Evolutionary conservation across 2,888 invertebrate species (phyloP), one percentile per base, ranked within the genome.

Genomic region (Campoplex capitator): DNA sequence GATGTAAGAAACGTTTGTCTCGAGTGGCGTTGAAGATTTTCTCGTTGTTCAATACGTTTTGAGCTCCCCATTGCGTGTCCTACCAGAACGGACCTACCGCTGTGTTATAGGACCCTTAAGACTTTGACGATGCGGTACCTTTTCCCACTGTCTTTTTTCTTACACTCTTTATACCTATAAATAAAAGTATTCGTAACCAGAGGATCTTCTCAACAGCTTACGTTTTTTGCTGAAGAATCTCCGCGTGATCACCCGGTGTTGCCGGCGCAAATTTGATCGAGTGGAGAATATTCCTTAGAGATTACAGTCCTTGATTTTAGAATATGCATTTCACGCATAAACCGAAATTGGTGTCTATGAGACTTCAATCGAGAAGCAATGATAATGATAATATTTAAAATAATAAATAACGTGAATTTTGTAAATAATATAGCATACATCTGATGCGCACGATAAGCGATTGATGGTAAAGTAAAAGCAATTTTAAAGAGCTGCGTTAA

Each of bases 1-100:
- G 88, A 88, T 88, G 88, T 84, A 73, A 88, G 78, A 88, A 89
- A 82, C 88, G 77, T 88, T 86, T 80, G 83, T 86, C 84, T 84
- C 82, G 65, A 80, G 86, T 88, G 84, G 75, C 75, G 65, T 71
- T 51, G 38, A 45, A 56, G 77, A 68, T 62, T 78, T 83, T 54
- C 78, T 71, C 65, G 73, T 42, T 80, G 51, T 67, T 65, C 58
- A 28, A 62, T 67, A 45, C 56, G 35, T 65, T 74, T 65, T 32
- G 58, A 28, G 70, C 51, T n/a, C 51, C 45, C 73, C 42, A 71
- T 45, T 54, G 76, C 67, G 76, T 76, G 42, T 48, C 32, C 74
- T 68, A 79, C 70, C 54, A 42, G 45, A 51, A 70, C 56, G 67
- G 83, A 86, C 86, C 80, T 73, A 80, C 76, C 75, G 58, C 76